Conservation (phyloP, 1,140 invertebrate species). For the Heterodera schachtii region DNA sequence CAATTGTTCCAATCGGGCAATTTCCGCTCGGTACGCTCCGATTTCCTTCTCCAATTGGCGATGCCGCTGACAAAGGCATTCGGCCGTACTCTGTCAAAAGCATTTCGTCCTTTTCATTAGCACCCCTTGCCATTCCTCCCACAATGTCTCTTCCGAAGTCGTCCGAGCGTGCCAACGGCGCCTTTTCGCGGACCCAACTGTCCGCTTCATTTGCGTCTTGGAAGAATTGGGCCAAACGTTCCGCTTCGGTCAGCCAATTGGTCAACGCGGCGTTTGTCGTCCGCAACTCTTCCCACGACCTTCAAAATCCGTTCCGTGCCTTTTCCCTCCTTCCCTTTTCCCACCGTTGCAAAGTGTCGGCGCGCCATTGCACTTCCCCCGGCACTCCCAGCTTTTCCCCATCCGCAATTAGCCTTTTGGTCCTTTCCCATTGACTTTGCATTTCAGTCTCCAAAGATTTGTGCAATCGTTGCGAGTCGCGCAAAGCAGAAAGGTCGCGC, state of each 20-base stretch:
- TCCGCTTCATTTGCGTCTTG: conserved; percentile 86
- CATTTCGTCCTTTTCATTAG: conserved; percentile 9
- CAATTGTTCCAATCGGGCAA: conserved; percentile 81
- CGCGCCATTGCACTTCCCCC: conserved; percentile 1
- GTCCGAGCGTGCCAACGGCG: conserved; percentile 80
- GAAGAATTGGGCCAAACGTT: conserved; percentile 74
- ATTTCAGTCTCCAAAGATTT: conserved; percentile 81
- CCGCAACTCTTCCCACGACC: conserved; percentile 78
- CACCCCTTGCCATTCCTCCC: background rate
- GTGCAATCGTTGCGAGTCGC: conserved; percentile 13
- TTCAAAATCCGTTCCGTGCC: background rate
- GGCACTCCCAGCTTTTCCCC: conserved; percentile 4
- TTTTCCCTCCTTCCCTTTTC: background rate
- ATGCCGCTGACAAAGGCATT: conserved; percentile 72
- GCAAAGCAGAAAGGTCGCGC: conserved; percentile 85
- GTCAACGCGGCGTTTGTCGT: conserved; percentile 78
- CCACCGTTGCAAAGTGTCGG: conserved; percentile 1
- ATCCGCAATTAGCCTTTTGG: conserved; percentile 74
- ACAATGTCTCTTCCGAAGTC: conserved; percentile 86
- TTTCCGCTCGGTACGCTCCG: conserved; percentile 84
- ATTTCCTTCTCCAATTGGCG: conserved; percentile 86
- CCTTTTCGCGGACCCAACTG: conserved; percentile 90
- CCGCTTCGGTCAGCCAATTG: conserved; percentile 86
- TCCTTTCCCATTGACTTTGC: conserved; percentile 77
- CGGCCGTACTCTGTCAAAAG: conserved; percentile 73